Conservation (phyloP, 1,140 invertebrate species). For the Brevipalpus yothersi region DNA sequence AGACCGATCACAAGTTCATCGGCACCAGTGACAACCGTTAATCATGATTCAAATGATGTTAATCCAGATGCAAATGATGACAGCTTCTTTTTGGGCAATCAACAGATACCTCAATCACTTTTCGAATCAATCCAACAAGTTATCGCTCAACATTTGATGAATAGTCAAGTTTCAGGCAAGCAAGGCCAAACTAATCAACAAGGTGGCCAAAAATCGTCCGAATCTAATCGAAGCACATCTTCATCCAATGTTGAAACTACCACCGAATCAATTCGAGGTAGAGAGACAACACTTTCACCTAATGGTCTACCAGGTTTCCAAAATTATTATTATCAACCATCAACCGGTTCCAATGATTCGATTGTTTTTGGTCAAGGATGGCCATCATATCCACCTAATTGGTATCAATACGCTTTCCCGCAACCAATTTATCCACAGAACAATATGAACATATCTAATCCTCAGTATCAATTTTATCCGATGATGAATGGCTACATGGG, state of each 20-base stretch:
- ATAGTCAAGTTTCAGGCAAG: not conserved
- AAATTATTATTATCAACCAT: not conserved
- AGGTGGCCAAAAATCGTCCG: not conserved
- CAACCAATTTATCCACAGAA: not conserved
- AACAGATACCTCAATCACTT: not conserved
- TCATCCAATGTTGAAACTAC: not conserved
- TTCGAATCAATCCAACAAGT: conserved; percentile 5
- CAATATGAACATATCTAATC: not conserved
- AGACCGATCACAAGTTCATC: not conserved
- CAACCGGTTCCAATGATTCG: not conserved
- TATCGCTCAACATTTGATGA: conserved; percentile 2
- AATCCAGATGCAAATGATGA: not conserved
- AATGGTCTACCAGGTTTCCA: not conserved
- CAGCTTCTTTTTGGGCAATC: not conserved
- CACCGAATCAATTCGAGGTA: not conserved
- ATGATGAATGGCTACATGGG: not conserved
- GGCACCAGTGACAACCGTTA: not conserved
- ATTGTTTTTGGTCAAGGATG: not conserved
- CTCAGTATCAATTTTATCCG: not conserved
- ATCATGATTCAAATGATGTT: not conserved
- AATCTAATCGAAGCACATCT: not conserved
- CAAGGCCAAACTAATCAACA: not conserved
- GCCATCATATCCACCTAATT: not conserved
- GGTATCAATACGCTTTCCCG: not conserved
- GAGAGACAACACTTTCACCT: not conserved